A percentile compares a stretch with the other conserved stretches of the same genome.
Evolutionary conservation across 2,113 vertebrate genomes (phyloP).

Genomic region (Paratilapia polleni): DNA sequence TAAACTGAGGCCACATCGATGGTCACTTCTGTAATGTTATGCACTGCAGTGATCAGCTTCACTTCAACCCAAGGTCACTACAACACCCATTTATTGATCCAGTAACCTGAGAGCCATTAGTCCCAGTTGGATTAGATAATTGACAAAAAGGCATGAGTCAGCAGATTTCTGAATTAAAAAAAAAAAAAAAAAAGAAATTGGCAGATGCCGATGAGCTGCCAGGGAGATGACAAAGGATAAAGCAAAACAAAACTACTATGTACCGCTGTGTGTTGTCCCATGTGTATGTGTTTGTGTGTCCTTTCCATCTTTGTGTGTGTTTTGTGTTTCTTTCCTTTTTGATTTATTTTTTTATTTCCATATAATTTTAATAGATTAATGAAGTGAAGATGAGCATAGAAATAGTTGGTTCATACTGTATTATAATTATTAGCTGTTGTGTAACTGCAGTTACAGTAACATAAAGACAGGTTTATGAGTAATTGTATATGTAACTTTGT

Average conservation of each 20-base stretch:
- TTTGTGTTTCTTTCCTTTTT: constrained; percentile 38
- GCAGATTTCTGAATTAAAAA: constrained; percentile 12
- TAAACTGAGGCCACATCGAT: not conserved
- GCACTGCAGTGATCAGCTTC: constrained; percentile 39
- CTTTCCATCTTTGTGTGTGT: constrained; percentile 58
- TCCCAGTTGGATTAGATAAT: constrained; percentile 33
- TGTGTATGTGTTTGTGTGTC: constrained; percentile 56
- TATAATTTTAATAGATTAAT: not conserved
- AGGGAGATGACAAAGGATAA: constrained; percentile 6
- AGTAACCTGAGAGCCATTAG: constrained; percentile 29
- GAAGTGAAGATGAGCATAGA: not conserved
- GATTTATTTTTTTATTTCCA: not conserved
- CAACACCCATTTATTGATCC: constrained; percentile 42
- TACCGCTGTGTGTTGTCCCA: constrained; percentile 45
- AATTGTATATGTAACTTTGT: not conserved
- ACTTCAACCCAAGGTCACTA: constrained; percentile 34
- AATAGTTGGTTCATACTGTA: not conserved
- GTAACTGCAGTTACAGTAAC: not conserved
- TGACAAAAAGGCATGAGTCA: constrained; percentile 8
- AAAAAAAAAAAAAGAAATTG: not conserved
- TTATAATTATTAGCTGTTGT: not conserved
- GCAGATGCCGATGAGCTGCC: not conserved
- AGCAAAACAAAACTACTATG: constrained; percentile 51
- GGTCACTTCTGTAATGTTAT: constrained; percentile 15
- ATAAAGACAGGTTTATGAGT: not conserved